Conservation (phyloP, 2,113 vertebrate species). For the Dermatemys mawii region DNA sequence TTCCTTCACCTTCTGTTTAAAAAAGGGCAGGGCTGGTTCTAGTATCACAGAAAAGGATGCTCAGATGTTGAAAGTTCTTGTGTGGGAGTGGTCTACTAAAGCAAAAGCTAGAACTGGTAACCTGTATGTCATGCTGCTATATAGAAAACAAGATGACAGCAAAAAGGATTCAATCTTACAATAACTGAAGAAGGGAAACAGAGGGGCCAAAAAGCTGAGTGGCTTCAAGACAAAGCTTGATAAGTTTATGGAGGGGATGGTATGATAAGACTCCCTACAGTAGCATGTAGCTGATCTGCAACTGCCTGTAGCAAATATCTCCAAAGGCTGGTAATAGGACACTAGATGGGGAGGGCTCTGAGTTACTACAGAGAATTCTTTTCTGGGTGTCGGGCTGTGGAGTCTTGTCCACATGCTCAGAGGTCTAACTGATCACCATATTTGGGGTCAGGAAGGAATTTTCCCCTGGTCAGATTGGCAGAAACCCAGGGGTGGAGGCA, state of each 20-base stretch:
- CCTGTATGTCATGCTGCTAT: not conserved
- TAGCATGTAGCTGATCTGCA: not conserved
- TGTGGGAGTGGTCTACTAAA: not conserved
- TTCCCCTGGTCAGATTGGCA: not conserved
- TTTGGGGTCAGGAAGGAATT: not conserved
- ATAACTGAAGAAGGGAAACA: not conserved
- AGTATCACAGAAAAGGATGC: not conserved
- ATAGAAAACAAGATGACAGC: not conserved
- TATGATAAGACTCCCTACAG: not conserved
- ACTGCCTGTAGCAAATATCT: not conserved
- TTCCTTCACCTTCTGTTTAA: not conserved
- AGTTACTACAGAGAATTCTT: not conserved
- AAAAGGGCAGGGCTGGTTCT: not conserved
- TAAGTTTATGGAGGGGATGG: not conserved
- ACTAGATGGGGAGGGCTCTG: not conserved
- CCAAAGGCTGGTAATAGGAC: not conserved
- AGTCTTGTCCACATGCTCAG: not conserved
- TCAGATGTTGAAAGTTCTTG: not conserved
- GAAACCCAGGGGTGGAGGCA: fast-evolving
- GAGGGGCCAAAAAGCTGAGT: not conserved
- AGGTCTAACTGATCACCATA: not conserved
- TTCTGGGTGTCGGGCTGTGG: not conserved
- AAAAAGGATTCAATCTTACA: not conserved
- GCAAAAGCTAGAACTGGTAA: not conserved
- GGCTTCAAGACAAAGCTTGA: not conserved